Evolutionary conservation across 2,888 invertebrate genomes (phyloP).

Genomic region (Aleiodes alternator): DNA sequence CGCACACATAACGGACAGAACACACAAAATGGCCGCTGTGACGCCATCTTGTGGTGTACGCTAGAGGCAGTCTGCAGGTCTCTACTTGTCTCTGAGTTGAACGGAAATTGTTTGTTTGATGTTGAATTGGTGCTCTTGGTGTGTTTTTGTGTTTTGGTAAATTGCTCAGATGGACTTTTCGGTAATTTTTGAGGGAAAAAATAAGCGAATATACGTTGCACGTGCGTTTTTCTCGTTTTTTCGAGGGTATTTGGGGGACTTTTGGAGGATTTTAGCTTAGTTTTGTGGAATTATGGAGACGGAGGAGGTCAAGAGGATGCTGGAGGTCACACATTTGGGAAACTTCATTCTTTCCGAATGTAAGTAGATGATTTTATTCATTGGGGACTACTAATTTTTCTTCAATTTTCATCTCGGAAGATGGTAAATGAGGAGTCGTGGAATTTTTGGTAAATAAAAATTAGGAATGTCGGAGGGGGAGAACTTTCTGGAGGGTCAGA

Average conservation of each 20-base stretch:
- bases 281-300: not conserved
- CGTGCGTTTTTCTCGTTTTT: not conserved
- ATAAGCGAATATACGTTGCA: not conserved
- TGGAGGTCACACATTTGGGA: slow-evolving; percentile 19
- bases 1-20: too few relatives aligned
- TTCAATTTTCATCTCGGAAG: too few relatives aligned
- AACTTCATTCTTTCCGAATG: slow-evolving; percentile 33
- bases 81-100: too few relatives aligned
- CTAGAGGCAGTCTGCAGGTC: not conserved
- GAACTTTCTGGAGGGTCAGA: too few relatives aligned
- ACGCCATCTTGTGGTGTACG: not conserved
- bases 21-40: not conserved
- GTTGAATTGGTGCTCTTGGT: too few relatives aligned
- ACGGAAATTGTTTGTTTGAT: too few relatives aligned
- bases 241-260: not conserved
- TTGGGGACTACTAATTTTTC: not conserved
- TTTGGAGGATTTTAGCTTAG: not conserved
- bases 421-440: not conserved
- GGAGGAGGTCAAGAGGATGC: not conserved
- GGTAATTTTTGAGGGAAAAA: too few relatives aligned
- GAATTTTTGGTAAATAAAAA: too few relatives aligned
- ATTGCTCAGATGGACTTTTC: too few relatives aligned
- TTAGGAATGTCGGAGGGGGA: too few relatives aligned
- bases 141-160: too few relatives aligned
- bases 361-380: slow-evolving; percentile 9